Conservation (phyloP, 2,113 vertebrate genomes). For the Chloroceryle aenea region DNA sequence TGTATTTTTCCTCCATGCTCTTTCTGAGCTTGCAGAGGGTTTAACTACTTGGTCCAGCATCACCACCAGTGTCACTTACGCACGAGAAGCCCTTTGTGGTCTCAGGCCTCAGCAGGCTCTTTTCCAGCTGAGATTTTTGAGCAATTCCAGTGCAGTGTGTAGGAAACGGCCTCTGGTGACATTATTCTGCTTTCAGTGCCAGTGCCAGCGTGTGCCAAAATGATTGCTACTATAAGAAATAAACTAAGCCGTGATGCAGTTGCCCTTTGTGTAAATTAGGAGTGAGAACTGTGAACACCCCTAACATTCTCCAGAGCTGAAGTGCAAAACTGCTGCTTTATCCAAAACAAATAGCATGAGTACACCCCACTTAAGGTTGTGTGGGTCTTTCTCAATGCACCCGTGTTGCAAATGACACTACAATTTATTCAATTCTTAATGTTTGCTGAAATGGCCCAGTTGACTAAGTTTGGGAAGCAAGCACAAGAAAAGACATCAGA, state of each 20-base stretch:
- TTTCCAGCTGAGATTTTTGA: constrained; percentile 52
- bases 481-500: neutral
- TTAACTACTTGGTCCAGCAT: neutral
- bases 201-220: neutral
- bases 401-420: neutral
- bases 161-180: constrained; percentile 63
- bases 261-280: neutral
- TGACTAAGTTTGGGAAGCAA: neutral
- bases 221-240: neutral
- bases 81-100: neutral
- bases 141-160: neutral
- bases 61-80: neutral
- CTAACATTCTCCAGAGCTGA: neutral
- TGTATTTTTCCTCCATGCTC: neutral
- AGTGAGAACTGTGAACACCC: neutral
- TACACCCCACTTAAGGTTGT: neutral
- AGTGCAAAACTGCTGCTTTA: neutral
- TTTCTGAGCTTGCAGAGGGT: neutral
- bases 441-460: neutral
- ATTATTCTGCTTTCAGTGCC: neutral
- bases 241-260: neutral
- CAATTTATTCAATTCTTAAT: neutral
- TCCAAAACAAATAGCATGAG: neutral
- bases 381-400: neutral
- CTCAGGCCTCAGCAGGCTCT: neutral